A percentile compares a stretch with the other conserved stretches of the same genome.
These are phyloP conservation scores for Pangasius sanitwongsei DNA, from an alignment of 2,797 vertebrate genomes.

Conservation along the genomic window DNA sequence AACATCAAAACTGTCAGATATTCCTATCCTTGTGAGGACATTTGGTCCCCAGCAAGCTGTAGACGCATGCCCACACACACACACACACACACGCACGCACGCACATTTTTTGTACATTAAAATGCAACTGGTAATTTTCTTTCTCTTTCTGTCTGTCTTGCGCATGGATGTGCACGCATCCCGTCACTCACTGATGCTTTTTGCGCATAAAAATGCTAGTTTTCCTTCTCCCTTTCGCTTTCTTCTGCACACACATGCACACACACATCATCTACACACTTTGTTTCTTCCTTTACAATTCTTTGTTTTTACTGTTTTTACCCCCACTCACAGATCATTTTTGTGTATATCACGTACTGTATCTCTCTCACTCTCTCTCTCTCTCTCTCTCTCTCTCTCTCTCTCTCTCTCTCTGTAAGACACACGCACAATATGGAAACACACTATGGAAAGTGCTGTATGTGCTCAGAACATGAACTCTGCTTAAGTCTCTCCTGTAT, in stretches of 20 bases:
- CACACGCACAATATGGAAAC: background rate
- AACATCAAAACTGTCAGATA: background rate
- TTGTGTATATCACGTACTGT: background rate
- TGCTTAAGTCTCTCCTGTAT: constrained; percentile 56
- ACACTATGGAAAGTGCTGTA: constrained; percentile 48
- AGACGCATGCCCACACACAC: background rate
- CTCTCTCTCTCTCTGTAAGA: background rate
- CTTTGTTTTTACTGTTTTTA: background rate
- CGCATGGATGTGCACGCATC: background rate
- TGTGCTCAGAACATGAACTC: constrained; percentile 59
- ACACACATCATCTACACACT: background rate
- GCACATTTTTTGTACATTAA: background rate
- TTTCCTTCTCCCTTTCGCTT: background rate
- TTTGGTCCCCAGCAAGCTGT: background rate
- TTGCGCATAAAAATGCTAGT: background rate
- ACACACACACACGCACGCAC: background rate
- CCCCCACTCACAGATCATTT: background rate
- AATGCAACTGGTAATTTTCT: background rate
- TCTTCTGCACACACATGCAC: background rate
- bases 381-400: background rate
- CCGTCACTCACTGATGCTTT: background rate
- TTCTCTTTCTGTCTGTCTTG: background rate
- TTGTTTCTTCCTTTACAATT: background rate
- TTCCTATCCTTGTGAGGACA: background rate
- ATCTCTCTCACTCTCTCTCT: background rate